Base-by-base conservation (phyloP, 2,113 vertebrate species). In the Oplegnathus fasciatus region DNA sequence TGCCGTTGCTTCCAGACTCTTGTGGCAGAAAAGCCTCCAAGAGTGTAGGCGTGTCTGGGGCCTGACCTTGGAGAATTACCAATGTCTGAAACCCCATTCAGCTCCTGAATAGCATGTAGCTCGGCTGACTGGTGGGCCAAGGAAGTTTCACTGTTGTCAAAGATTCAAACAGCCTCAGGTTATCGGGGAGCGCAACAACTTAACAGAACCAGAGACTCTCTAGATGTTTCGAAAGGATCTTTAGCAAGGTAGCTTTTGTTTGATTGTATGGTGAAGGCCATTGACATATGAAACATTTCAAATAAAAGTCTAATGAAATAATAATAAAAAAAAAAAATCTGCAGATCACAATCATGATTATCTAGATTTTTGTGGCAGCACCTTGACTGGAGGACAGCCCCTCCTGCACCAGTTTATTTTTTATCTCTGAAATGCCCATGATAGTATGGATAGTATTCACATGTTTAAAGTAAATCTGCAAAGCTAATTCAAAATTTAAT, bases 51-150 rank as follows among this genome's bases (percentile, higher is more conserved):
- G 89, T 93, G 91, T 93, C 92, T 77, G 79, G 86, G 86, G 75
- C 87, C 89, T 78, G 89, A 94, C 91, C 94, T 93, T 87, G 87
- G 88, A 93, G 92, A 92, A 85, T 82, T 81, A 88, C 83, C 91
- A 88, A 78, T 22, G 84, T 94, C 90, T 86, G 84, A 90, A 91
- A 80, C 86, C 89, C 91, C 88, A 86, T 92, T 92, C 85, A 88
- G 80, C 77, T 81, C 26, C 78, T 86, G 79, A 88, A 87, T 86
- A 71, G 84, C 79, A 69, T 22, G 37, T 7, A 67, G 79, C 79
- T 52, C 54, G 57, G 69, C 80, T 57, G 69, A 74, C 89, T 76
- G 87, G 79, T 86, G 72, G 73, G 83, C 89, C 48, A 79, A 65
- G 50, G 76, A 89, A 91, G 83, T 88, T 84, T 74, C 34, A 70